Base-by-base conservation (phyloP, 2,888 invertebrate species). In the Mylabris sibirica region DNA sequence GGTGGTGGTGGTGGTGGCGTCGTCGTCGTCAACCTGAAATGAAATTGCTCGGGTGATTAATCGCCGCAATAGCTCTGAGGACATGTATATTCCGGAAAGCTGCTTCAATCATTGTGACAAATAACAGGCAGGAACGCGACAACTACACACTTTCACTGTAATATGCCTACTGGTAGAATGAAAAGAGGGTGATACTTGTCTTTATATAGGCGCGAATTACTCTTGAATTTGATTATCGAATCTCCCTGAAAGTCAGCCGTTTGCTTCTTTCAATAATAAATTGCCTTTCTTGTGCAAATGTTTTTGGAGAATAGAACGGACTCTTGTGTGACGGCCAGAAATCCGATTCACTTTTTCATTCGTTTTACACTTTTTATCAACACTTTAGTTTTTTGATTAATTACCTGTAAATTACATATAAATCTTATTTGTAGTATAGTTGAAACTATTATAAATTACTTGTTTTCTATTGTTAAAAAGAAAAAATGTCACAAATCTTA, bases 31-130 rank as follows among this genome's bases (percentile, higher is more conserved):
- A 76, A 77, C 76, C 79, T 76, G 78, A 81, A 81, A 81, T 81
- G 80, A 81, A 82, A 83, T 81, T 82, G 82, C 79, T 76, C 71
- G 77, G 76, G 81, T 83, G 82, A 82, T 82, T 82, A 82, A 84
- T 83, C 80, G 82, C 77, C 72, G 83, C 81, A 83, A 83, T 83
- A 83, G 83, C 81, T 81, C 76, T 77, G 82, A 81, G 82, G 82
- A 83, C 82, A 82, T 83, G 83, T 82, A 84, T 81, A 83, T 82
- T 80, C 82, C 74, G 77, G 78, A 77, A 80, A 82, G 82, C 81
- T 78, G 79, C 80, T 81, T 83, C 83, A 81, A 83, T 83, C 83
- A 83, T 82, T 80, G 80, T 83, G 82, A 83, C 83, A 83, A 83
- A 83, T 82, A 81, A 81, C 79, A 76, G 77, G 73, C 76, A 75